Evolutionary conservation across 2,888 invertebrate species (phyloP), one percentile per base, ranked within the genome.

Genomic region (Heliconius charithonia): DNA sequence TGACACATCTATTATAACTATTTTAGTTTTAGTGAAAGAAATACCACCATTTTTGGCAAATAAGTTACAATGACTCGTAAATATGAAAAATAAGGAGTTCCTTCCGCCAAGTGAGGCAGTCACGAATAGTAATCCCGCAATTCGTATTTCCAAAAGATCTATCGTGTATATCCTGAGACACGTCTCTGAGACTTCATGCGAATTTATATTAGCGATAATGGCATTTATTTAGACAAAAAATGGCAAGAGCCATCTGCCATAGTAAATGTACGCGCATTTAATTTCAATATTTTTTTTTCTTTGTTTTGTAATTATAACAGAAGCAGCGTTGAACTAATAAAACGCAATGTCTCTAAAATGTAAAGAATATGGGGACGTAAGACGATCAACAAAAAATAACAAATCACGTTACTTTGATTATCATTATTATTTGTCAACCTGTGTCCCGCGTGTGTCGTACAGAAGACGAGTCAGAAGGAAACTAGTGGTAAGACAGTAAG

Each of bases 81-180:
- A 80, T 74, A 27, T 41, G 22, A 63, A 78, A 80, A 76, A 73
- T 51, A 56, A n/a, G 70, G 65, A 75, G 79, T 75, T 70, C 56
- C 74, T 71, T 56, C 51, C 76, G 59, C 32, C 16, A 77, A 69
- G 65, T 77, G 80, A 80, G 87, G 89, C 89, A 88, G 80, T 89
- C 88, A 89, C 32, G 65, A 32, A 81, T 83, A 88, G 88, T 87
- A 89, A 45, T 69, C 69, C 25, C 19, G 88, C 87, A 88, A 89
- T 86, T 87, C 83, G 82, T 80, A 83, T 75, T 77, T 81, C 59
- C 70, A 37, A n/a, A 25, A 80, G 77, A 84, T 82, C 81, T 83
- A 82, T 83, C 25, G 25, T 25, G 22, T 29, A 69, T 63, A 79
- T 80, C 79, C 81, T 63, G 78, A 75, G 59, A 65, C 37, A 45